Conservation (phyloP, 2,888 invertebrate genomes). For the Hedychridium roseum region DNA sequence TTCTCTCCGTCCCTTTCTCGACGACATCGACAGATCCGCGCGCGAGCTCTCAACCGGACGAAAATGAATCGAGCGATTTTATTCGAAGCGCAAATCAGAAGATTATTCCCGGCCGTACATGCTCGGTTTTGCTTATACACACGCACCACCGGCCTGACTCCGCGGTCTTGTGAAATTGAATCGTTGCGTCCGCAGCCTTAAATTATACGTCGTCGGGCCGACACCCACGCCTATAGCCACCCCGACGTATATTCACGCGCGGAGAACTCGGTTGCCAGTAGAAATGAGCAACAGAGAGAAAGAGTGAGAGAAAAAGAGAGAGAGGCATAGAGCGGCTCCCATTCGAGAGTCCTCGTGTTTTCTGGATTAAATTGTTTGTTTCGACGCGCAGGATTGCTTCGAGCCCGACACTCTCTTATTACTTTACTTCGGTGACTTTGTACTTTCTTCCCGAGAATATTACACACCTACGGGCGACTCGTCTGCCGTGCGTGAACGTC, state of each 20-base stretch:
- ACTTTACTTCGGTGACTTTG: conserved; percentile 30
- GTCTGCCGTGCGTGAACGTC: background rate
- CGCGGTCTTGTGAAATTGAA: conserved; percentile 46
- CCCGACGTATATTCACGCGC: conserved; percentile 33
- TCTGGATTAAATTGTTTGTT: conserved; percentile 46
- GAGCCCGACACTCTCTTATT: conserved; percentile 36
- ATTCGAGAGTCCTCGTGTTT: conserved; percentile 27
- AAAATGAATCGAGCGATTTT: conserved; percentile 45
- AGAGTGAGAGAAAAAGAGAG: background rate
- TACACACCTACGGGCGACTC: conserved; percentile 10
- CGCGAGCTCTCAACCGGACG: no score
- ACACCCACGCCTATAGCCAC: conserved; percentile 42
- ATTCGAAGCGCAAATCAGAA: conserved; percentile 43
- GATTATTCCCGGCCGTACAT: conserved; percentile 38
- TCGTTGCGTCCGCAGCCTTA: conserved; percentile 43
- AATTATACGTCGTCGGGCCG: conserved; percentile 47
- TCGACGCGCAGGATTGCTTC: conserved; percentile 38
- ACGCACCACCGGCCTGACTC: conserved; percentile 18
- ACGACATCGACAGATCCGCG: no score
- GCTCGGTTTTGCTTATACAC: conserved; percentile 34
- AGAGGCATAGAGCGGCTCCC: background rate
- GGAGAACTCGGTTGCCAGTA: background rate
- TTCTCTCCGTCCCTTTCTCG: no score
- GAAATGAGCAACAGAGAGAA: conserved; percentile 1
- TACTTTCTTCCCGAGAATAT: conserved; percentile 23